Evolutionary conservation across 2,888 invertebrate species (phyloP).

Genomic region (Ophraella communa): DNA sequence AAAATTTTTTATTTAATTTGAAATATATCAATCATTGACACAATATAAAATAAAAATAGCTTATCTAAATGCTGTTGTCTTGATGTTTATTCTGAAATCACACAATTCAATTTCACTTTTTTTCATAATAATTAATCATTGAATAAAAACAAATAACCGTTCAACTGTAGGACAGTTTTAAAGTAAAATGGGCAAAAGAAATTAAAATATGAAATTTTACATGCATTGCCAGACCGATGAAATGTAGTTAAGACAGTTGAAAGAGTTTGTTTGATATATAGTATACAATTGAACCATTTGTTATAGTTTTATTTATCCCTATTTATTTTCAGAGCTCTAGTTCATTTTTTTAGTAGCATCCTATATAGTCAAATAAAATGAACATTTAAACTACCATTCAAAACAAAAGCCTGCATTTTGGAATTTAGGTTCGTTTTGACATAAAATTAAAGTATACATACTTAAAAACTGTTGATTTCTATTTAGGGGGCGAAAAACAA

Average conservation of each 20-base stretch:
- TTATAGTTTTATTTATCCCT: constrained; percentile 31
- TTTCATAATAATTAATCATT: constrained; percentile 45
- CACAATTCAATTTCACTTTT: constrained; percentile 50
- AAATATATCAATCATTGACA: background rate
- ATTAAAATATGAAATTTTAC: constrained; percentile 43
- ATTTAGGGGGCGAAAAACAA: too few species aligned
- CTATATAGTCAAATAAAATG: too few species aligned
- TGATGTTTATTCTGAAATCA: constrained; percentile 53
- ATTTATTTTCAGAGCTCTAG: too few species aligned
- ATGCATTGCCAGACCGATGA: constrained; percentile 40
- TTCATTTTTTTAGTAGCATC: too few species aligned
- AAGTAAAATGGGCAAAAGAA: constrained; percentile 43
- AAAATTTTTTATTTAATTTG: constrained; percentile 1
- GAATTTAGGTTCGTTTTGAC: too few species aligned
- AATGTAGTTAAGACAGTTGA: constrained; percentile 48
- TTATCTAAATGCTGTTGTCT: constrained; percentile 48
- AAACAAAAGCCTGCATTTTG: too few species aligned
- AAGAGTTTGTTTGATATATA: constrained; percentile 54
- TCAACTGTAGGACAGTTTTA: constrained; percentile 54
- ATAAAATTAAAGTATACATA: too few species aligned
- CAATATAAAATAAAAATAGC: constrained; percentile 11
- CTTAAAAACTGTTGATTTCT: too few species aligned
- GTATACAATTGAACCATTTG: constrained; percentile 51
- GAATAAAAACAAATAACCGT: constrained; percentile 49
- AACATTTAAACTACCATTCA: too few species aligned